Conservation (phyloP, 2,113 vertebrate species). For the Paralichthys olivaceus region DNA sequence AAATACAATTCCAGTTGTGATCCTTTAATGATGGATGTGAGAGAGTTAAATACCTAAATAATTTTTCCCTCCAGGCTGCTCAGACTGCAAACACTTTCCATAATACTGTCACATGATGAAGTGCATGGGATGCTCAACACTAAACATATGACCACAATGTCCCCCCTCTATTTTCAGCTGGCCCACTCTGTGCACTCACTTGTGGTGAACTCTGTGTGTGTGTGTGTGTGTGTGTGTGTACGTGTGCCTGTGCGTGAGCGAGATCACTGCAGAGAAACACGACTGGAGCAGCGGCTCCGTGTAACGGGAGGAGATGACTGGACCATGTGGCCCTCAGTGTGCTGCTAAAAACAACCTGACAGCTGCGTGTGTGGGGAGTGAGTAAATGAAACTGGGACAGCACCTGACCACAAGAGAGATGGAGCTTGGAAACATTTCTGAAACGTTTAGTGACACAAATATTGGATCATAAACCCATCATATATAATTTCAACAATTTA, state of each 20-base stretch:
- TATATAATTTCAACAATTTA: not conserved
- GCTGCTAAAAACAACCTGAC: slow-evolving; percentile 74
- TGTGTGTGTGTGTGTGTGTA: not conserved
- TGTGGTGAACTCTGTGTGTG: slow-evolving; percentile 10
- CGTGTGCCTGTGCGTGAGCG: slow-evolving; percentile 9
- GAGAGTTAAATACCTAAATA: not conserved
- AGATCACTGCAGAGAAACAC: slow-evolving; percentile 9
- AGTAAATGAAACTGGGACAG: slow-evolving; percentile 49
- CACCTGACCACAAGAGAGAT: slow-evolving; percentile 43
- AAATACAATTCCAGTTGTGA: not conserved
- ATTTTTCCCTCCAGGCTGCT: not conserved
- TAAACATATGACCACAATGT: slow-evolving; percentile 46
- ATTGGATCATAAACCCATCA: slow-evolving; percentile 4
- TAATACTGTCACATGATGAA: slow-evolving; percentile 37
- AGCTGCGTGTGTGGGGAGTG: slow-evolving; percentile 61
- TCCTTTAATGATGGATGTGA: not conserved
- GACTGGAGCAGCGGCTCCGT: slow-evolving; percentile 40
- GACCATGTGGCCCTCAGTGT: slow-evolving; percentile 62
- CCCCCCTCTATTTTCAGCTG: slow-evolving; percentile 55
- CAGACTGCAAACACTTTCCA: slow-evolving; percentile 7
- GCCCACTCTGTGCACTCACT: slow-evolving; percentile 14
- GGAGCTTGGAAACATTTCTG: slow-evolving; percentile 14
- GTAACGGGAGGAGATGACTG: slow-evolving; percentile 74
- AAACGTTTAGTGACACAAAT: not conserved
- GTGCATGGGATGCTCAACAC: slow-evolving; percentile 33